A percentile compares a stretch with the other conserved stretches of the same genome.
These are phyloP conservation scores for Thera obeliscata DNA, from an alignment of 2,888 invertebrate species.

Conservation along the genomic window DNA sequence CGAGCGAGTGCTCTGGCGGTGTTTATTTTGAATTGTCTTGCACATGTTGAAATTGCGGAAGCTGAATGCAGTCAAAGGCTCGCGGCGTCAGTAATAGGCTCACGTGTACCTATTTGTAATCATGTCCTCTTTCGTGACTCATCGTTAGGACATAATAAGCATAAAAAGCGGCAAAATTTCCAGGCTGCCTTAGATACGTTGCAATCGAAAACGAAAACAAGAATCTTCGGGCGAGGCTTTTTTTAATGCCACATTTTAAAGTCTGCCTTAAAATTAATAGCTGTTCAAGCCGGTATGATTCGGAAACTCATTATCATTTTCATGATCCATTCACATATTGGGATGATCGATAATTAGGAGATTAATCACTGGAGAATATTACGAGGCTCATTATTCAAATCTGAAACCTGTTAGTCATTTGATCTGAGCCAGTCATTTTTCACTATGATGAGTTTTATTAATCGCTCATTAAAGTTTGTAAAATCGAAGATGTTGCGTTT, in stretches of 20 bases:
- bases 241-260: background rate
- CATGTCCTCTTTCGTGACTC: conserved; percentile 91
- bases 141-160: conserved; percentile 83
- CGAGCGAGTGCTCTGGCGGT: background rate
- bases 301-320: conserved; percentile 28
- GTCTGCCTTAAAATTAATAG: background rate
- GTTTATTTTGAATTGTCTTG: background rate
- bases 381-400: conserved; percentile 31
- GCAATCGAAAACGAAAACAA: background rate
- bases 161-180: background rate
- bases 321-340: conserved; percentile 30
- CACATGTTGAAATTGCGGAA: background rate
- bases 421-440: conserved; percentile 26
- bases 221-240: no score
- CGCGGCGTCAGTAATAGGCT: conserved; percentile 4
- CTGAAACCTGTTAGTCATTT: conserved; percentile 33
- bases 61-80: background rate
- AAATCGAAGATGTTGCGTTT: conserved; percentile 2
- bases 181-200: background rate
- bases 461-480: conserved; percentile 26
- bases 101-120: conserved; percentile 16
- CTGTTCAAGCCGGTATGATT: conserved; percentile 2
- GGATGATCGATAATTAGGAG: conserved; percentile 35
- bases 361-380: conserved; percentile 33
- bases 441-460: conserved; percentile 26